Conservation (phyloP, 2,888 invertebrate species). For the Spilosoma lubricipeda region DNA sequence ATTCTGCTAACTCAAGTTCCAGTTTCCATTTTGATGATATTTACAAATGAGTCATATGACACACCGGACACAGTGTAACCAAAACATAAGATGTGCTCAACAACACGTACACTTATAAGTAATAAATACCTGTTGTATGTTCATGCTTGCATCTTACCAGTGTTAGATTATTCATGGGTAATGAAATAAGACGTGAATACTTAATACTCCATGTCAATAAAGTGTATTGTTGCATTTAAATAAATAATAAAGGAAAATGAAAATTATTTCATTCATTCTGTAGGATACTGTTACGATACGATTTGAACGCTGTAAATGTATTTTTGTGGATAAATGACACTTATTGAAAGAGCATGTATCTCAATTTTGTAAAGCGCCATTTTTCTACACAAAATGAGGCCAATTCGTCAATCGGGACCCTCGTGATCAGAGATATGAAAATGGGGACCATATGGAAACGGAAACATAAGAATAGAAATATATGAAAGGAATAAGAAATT, state of each 20-base stretch:
- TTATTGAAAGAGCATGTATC: background rate
- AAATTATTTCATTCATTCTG: background rate
- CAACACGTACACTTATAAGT: conserved; percentile 62
- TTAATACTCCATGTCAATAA: background rate
- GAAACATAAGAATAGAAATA: background rate
- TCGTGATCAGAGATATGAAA: background rate
- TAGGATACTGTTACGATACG: background rate
- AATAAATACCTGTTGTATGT: conserved; percentile 38
- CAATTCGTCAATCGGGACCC: background rate
- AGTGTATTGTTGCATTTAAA: background rate
- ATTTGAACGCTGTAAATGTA: background rate
- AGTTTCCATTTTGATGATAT: conserved; percentile 62
- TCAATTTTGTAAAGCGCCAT: background rate
- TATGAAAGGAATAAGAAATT: background rate
- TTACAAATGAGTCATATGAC: conserved; percentile 55
- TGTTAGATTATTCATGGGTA: conserved; percentile 7
- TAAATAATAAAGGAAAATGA: background rate
- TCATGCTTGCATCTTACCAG: background rate
- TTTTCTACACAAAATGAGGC: background rate
- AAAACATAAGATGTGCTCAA: conserved; percentile 60
- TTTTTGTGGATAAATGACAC: background rate
- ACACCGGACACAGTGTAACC: conserved; percentile 67
- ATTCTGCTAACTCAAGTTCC: conserved; percentile 48
- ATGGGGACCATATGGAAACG: background rate
- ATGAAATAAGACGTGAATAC: background rate